phyloP scores from a whole-genome alignment of 2,113 vertebrate species.

The Cricetomys ansorgei region DNA sequence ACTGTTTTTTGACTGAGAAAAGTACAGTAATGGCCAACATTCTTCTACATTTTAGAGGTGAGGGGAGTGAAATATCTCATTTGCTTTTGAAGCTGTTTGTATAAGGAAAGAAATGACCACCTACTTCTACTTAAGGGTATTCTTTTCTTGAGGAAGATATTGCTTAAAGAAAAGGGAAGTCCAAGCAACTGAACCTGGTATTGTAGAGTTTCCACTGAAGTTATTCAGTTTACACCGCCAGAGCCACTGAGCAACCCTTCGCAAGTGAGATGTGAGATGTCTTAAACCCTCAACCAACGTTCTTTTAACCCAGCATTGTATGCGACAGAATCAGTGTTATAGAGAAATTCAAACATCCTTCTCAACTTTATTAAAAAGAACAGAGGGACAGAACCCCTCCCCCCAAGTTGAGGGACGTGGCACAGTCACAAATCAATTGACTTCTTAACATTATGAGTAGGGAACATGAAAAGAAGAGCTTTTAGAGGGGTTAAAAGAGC shows the following conservation, averaged over 20 bases:
- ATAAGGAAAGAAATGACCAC: neutral
- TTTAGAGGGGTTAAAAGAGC: neutral
- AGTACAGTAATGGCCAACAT: neutral
- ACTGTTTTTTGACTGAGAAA: neutral
- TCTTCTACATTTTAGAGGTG: neutral
- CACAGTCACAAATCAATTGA: neutral
- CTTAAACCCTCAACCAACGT: neutral
- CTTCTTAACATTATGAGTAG: constrained; percentile 5
- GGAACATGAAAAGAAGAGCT: neutral
- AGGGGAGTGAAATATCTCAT: neutral
- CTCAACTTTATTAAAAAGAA: neutral
- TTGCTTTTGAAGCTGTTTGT: neutral
- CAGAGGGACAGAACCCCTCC: neutral
- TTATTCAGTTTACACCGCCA: neutral
- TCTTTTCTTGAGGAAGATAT: neutral
- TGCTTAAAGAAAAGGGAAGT: neutral
- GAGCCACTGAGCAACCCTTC: neutral
- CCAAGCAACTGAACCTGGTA: neutral
- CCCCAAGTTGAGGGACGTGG: neutral
- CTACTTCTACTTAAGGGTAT: neutral
- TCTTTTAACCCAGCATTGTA: neutral
- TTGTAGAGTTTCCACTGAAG: constrained; percentile 14
- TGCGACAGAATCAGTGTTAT: neutral
- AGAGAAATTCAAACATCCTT: constrained; percentile 32
- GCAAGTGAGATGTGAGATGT: no score